Base-by-base conservation (phyloP, 2,113 vertebrate genomes). In the Carassius carassius region DNA sequence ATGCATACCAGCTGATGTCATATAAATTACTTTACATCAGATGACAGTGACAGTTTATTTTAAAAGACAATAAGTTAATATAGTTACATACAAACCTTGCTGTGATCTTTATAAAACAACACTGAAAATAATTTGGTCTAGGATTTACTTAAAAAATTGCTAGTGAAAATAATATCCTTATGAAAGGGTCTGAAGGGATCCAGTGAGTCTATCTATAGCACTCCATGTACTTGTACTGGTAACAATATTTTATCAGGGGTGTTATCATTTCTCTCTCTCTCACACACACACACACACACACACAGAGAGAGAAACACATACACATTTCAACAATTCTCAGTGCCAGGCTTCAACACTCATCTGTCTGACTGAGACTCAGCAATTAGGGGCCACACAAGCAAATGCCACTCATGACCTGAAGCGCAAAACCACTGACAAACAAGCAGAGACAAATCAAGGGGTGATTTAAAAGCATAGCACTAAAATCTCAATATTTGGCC, bases 401-500 rank as follows among this genome's bases (percentile, higher is more conserved):
- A 97, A 97, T 97, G 96, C 96, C 96, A 96, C 93, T 94, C 93
- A 96, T 97, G 96, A 96, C 96, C 96, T 0, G 95, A 94, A 97
- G 96, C 96, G 95, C 95, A 95, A 95, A 95, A 93, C 94, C 92
- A 94, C 96, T 96, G 96, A 97, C 96, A 97, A 96, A 97, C 96
- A 96, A 95, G 96, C 96, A 95, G 90, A 93, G 96, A 96, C 96
- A 96, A 97, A 97, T 96, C 95, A 94, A 94, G 87, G 93, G 95
- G 95, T 97, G 96, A 97, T 97, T 97, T 97, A 96, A 96, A 96
- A 96, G 95, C 95, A 94, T 94, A 95, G 95, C 94, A 78, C 95
- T 96, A 96, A 97, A 97, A 96, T 96, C 96, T 96, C 95, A 96
- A 96, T 97, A 97, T 97, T 97, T 96, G 95, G 95, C 96, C 95